Evolutionary conservation across 53 echinoderm and acorn worm genomes (phyloP).

Genomic region (Apostichopus leukothele): DNA sequence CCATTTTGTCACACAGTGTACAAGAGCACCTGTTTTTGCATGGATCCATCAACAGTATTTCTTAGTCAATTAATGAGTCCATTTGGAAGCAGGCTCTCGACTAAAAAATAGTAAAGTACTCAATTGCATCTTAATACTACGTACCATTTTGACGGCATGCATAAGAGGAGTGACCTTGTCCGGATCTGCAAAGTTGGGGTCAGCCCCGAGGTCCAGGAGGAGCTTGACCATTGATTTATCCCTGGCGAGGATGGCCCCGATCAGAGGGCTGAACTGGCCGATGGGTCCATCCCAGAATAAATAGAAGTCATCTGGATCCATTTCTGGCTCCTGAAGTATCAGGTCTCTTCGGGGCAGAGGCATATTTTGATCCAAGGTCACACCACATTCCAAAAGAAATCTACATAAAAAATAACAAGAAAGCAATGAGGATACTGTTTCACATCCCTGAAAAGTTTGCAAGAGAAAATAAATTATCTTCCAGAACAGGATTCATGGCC

Average conservation of each 20-base stretch:
- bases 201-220: slow-evolving; percentile 77
- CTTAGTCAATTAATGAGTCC: no score
- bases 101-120: not conserved
- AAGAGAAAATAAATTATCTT: no score
- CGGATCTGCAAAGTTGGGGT: slow-evolving; percentile 75
- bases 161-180: slow-evolving; percentile 82
- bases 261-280: slow-evolving; percentile 55
- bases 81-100: no score
- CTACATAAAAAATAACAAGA: not conserved
- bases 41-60: no score
- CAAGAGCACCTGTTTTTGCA: no score
- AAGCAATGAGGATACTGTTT: no score
- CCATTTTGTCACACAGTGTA: no score
- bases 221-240: slow-evolving; percentile 56
- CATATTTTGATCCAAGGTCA: slow-evolving; percentile 33
- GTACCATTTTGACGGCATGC: slow-evolving; percentile 88
- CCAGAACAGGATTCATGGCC: no score
- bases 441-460: no score
- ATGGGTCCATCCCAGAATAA: slow-evolving; percentile 48
- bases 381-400: slow-evolving; percentile 30
- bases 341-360: slow-evolving; percentile 43
- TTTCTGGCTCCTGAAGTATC: slow-evolving; percentile 40
- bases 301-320: slow-evolving; percentile 53
- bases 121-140: not conserved
- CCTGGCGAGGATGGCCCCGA: slow-evolving; percentile 45